Evolutionary conservation across 2,797 vertebrate genomes (phyloP), one percentile per base, ranked within the genome.

Genomic region (Malacoctenus gilli): DNA sequence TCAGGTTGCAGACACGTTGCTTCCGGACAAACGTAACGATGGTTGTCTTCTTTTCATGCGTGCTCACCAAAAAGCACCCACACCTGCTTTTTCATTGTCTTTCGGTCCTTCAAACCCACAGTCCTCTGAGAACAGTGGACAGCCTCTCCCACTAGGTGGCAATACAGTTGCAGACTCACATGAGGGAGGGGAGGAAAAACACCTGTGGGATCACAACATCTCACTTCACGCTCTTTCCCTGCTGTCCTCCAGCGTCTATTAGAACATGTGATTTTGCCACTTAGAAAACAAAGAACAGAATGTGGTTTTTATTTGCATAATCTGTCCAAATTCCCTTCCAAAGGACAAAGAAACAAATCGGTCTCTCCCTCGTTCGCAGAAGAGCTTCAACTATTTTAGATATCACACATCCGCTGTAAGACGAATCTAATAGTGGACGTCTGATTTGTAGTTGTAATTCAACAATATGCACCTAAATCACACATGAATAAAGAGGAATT

Each of bases 91-190:
- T 50, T 55, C 15, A 22, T 14, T n/a, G 28, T 42, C 54, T 14
- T 15, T 25, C 39, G 16, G 58, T 15, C 12, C 1, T 59, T 41
- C 51, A 19, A 50, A 59, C 41, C 36, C 20, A 0, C 32, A 68
- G 14, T 10, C 12, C 38, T 25, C 21, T 42, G 20, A 21, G 4
- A 32, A 75, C 63, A 80, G 56, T 84, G 8, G 52, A 53, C 21
- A 16, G 36, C 8, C 23, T 59, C 21, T 48, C 32, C 85, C 90
- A 89, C 88, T 88, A 90, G 90, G 87, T 85, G 90, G 89, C 88
- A 87, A 74, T 84, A 52, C 62, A 83, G 85, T 54, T 79, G 84
- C 75, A 89, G 77, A 79, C 49, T 75, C 74, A 56, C 63, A 14
- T 41, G 28, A 44, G 4, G 15, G 34, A 59, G 51, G 20, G n/a